These are phyloP conservation scores for Diadema setosum DNA, from an alignment of 35 echinoderm and acorn worm genomes.

Conservation along the genomic window DNA sequence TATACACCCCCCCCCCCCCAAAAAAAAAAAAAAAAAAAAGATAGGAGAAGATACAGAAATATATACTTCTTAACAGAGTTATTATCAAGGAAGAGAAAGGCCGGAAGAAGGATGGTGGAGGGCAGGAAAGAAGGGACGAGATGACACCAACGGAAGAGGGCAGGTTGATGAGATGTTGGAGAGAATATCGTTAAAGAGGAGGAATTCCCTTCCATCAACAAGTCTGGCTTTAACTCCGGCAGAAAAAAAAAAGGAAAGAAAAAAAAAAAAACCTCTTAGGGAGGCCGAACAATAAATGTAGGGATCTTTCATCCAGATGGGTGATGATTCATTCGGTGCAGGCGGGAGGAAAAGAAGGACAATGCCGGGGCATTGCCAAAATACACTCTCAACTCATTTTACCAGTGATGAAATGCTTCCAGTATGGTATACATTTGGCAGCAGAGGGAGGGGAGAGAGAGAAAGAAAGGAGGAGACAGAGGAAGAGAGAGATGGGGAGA, in stretches of 20 bases:
- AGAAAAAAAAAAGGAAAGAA: too few relatives aligned
- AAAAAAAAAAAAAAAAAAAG: not conserved
- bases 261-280: not conserved
- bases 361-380: too few relatives aligned
- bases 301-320: not conserved
- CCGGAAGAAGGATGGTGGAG: not conserved
- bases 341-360: not conserved
- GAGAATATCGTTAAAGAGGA: not conserved
- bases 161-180: not conserved
- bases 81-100: not conserved
- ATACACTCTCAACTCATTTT: not conserved
- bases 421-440: not conserved
- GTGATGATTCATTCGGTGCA: constrained; percentile 11
- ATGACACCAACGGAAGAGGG: not conserved
- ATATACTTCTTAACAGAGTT: not conserved
- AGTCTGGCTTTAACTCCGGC: not conserved
- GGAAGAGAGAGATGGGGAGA: too few relatives aligned
- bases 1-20: too few relatives aligned
- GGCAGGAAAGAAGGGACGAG: not conserved
- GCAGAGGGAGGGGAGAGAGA: not conserved
- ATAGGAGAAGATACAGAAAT: not conserved
- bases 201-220: constrained; percentile 3
- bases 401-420: not conserved
- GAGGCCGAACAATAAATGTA: not conserved
- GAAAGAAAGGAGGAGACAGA: too few relatives aligned